These are phyloP conservation scores for Acestrorhynchus altus DNA, from an alignment of 2,797 vertebrate species.

Conservation along the genomic window DNA sequence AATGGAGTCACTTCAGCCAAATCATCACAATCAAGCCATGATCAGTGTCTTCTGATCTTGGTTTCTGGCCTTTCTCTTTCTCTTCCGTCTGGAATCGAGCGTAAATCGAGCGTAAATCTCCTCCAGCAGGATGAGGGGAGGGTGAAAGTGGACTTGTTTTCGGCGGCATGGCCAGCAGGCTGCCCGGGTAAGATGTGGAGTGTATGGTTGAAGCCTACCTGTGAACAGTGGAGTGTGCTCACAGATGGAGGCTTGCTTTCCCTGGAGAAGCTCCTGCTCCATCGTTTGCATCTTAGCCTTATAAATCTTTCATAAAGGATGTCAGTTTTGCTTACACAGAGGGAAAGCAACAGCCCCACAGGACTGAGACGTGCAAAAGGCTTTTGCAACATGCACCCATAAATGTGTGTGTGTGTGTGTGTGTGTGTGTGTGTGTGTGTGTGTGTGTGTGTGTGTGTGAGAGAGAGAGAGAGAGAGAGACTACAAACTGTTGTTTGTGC, in stretches of 20 bases:
- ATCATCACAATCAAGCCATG: no score
- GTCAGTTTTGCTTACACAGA: conserved; percentile 86
- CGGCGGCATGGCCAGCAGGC: conserved; percentile 36
- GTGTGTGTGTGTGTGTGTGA: conserved; percentile 11
- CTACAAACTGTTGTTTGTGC: conserved; percentile 40
- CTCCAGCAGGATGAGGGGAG: background rate
- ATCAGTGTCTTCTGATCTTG: background rate
- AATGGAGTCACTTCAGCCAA: no score
- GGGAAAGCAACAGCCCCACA: conserved; percentile 75
- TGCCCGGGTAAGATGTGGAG: conserved; percentile 39
- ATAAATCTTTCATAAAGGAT: conserved; percentile 88
- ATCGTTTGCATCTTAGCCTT: conserved; percentile 84
- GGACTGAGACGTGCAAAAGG: conserved; percentile 77
- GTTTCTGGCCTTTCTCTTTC: background rate
- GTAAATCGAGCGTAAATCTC: background rate
- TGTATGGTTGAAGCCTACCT: conserved; percentile 72
- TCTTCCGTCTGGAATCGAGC: background rate
- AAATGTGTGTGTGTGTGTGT: conserved; percentile 16
- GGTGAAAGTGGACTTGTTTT: conserved; percentile 13
- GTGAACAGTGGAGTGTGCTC: conserved; percentile 74
- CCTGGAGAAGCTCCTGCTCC: conserved; percentile 76
- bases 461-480: no score
- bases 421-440: conserved; percentile 19
- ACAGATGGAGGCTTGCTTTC: conserved; percentile 63
- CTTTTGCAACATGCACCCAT: conserved; percentile 63